Conservation (phyloP, 2,888 invertebrate species). For the Endotricha flammealis region DNA sequence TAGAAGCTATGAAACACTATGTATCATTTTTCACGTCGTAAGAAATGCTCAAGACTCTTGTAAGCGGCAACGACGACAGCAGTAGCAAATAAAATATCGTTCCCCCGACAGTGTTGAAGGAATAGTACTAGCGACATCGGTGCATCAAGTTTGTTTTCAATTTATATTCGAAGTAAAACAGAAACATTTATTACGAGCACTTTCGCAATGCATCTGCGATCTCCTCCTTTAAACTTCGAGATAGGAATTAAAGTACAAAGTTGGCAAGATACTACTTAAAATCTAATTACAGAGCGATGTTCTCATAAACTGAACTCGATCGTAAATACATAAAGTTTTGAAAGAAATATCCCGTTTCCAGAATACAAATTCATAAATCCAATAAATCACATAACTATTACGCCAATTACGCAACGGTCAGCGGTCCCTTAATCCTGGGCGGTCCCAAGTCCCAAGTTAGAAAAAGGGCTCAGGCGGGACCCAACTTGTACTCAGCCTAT, state of each 20-base stretch:
- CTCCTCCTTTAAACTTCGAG: neutral
- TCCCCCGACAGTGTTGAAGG: slow-evolving; percentile 25
- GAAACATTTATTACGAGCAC: slow-evolving; percentile 3
- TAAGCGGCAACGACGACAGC: slow-evolving; percentile 24
- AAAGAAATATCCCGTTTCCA: slow-evolving; percentile 10
- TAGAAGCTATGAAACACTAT: slow-evolving; percentile 15
- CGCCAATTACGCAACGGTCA: slow-evolving; percentile 71
- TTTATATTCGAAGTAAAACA: slow-evolving; percentile 12
- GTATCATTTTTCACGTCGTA: slow-evolving; percentile 24
- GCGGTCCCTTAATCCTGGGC: slow-evolving; percentile 59
- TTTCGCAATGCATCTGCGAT: neutral
- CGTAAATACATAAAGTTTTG: too few species aligned
- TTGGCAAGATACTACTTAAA: neutral
- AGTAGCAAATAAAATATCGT: slow-evolving; percentile 31
- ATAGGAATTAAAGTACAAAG: slow-evolving; percentile 2
- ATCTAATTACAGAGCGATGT: too few species aligned
- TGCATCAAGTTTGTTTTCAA: slow-evolving; percentile 18
- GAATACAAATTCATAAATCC: slow-evolving; percentile 28
- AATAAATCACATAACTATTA: slow-evolving; percentile 69
- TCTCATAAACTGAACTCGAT: too few species aligned
- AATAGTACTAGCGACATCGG: slow-evolving; percentile 24
- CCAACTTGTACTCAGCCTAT: slow-evolving; percentile 48
- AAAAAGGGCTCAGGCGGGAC: slow-evolving; percentile 62
- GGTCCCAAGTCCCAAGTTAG: slow-evolving; percentile 51
- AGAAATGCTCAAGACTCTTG: slow-evolving; percentile 24